Evolutionary conservation across 2,888 invertebrate genomes (phyloP), one percentile per base, ranked within the genome.

Genomic region (Vanessa cardui): DNA sequence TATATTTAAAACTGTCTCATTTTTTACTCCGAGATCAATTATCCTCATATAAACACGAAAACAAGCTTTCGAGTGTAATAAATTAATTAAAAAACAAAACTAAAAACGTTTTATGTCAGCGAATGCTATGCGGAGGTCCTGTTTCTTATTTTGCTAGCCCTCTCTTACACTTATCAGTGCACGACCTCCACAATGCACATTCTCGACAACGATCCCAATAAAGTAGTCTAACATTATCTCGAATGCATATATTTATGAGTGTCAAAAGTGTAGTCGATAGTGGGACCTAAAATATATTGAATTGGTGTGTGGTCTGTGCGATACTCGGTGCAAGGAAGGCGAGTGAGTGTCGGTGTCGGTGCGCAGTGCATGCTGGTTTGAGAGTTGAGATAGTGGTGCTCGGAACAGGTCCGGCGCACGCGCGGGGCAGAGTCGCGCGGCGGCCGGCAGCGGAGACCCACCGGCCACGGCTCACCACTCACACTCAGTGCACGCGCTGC

Each of bases 401-500:
- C 71, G 83, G 88, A 88, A 89, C 89, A 83, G 90, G 90, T 88
- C 89, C 83, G 85, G 83, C 89, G 89, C 90, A 89, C 83, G 89
- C 80, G 80, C 81, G 80, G 80, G 80, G 79, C 78, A 77, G 79
- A 78, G 78, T 77, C 76, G 80, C 81, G 83, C 84, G 83, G 80
- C 80, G 79, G 74, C 77, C 79, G 78, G 78, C 83, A 73, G 71
- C 73, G 76, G 70, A 77, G 74, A 72, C 74, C 75, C 71, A 71
- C 71, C 72, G 74, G 67, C 76, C 75, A 73, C 82, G 81, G 81
- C 80, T 77, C 76, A 75, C 76, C 76, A 77, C 84, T 90, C 90
- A 90, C 76, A 77, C 84, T 90, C 90, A 90, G 91, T 90, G 85
- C 87, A 83, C 88, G 89, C 89, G 90, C 86, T 83, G 90, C 88